Conservation (phyloP, 2,888 invertebrate species). For the Zootermopsis nevadensis region DNA sequence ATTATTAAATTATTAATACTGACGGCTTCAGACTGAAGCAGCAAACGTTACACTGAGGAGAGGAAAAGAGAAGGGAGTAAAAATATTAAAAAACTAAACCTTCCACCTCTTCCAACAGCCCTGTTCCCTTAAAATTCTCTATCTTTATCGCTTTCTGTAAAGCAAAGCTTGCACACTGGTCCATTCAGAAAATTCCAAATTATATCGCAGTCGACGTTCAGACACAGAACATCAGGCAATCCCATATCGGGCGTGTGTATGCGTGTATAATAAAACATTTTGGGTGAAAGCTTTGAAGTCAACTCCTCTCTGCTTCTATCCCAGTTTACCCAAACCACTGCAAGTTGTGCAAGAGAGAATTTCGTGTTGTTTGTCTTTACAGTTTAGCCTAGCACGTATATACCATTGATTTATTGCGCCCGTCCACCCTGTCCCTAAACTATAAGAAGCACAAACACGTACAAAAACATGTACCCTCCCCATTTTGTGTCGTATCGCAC, state of each 20-base stretch:
- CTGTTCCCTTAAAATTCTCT: background rate
- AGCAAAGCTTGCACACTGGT: background rate
- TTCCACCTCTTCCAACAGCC: background rate
- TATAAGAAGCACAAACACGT: background rate
- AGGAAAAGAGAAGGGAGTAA: background rate
- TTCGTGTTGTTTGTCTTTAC: conserved; percentile 1
- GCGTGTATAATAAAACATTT: background rate
- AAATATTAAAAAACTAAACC: background rate
- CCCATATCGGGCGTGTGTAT: background rate
- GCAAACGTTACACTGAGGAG: background rate
- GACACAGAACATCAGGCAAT: background rate
- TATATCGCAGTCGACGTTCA: background rate
- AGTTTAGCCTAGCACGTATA: background rate
- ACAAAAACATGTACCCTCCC: background rate
- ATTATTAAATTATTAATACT: conserved; percentile 48
- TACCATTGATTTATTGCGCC: background rate
- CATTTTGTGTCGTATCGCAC: background rate
- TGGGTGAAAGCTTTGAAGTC: background rate
- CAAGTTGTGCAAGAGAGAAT: background rate
- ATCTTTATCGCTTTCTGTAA: background rate
- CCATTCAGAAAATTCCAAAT: background rate
- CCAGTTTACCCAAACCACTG: background rate
- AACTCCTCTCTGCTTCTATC: background rate
- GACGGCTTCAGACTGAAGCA: conserved; percentile 44
- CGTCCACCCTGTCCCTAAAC: background rate